Conservation (phyloP, 2,797 vertebrate genomes). For the Chelon auratus region DNA sequence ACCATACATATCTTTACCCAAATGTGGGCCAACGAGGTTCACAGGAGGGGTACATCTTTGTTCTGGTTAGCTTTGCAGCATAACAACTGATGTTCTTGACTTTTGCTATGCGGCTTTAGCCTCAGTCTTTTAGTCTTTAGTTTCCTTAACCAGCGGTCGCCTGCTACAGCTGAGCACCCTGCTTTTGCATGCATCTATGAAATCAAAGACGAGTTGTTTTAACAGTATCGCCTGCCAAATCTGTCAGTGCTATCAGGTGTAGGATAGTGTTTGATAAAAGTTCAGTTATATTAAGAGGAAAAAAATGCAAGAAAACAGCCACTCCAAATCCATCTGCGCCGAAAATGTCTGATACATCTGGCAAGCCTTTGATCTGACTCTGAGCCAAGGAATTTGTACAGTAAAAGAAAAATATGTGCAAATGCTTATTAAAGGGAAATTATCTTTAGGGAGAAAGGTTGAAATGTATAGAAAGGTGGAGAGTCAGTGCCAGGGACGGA, state of each 20-base stretch:
- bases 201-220: neutral
- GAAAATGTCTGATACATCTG: conserved; percentile 35
- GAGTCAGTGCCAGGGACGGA: conserved; percentile 5
- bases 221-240: neutral
- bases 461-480: conserved; percentile 20
- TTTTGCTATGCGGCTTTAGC: no score
- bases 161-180: no score
- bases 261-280: neutral
- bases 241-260: no score
- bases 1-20: no score
- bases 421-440: conserved; percentile 42
- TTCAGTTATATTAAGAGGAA: no score
- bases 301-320: neutral
- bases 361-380: conserved; percentile 39
- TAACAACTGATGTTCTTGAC: no score
- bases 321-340: conserved; percentile 16
- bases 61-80: no score
- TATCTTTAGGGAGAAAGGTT: conserved; percentile 36
- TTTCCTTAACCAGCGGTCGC: no score
- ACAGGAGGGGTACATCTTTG: no score
- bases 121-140: no score
- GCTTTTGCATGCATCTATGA: no score
- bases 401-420: conserved; percentile 38
- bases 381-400: conserved; percentile 49
- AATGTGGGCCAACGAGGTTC: no score